These are phyloP conservation scores for Chloroclystis v-ata DNA, from an alignment of 2,888 invertebrate genomes.

Conservation along the genomic window DNA sequence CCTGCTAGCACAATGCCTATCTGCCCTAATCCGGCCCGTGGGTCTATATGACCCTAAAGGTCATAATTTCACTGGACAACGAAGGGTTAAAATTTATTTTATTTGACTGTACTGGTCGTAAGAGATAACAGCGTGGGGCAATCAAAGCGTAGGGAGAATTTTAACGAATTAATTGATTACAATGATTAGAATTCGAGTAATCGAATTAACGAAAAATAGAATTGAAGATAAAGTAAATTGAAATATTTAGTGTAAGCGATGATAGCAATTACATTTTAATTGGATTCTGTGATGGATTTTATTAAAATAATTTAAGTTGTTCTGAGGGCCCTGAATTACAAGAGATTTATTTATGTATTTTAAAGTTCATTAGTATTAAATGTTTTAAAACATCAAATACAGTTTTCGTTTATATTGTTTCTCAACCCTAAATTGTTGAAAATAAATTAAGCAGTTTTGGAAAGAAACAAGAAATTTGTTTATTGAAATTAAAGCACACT, in stretches of 20 bases:
- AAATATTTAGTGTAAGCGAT: slow-evolving; percentile 6
- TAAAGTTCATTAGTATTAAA: background rate
- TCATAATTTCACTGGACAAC: slow-evolving; percentile 56
- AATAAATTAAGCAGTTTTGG: too few species aligned
- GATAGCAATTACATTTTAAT: slow-evolving; percentile 12
- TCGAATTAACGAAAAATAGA: slow-evolving; percentile 5
- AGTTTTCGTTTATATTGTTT: too few species aligned
- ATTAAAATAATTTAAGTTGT: slow-evolving; percentile 4
- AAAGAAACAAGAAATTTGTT: too few species aligned
- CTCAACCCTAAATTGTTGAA: too few species aligned
- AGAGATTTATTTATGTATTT: background rate
- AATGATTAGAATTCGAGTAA: slow-evolving; percentile 3
- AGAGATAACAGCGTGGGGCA: slow-evolving; percentile 45
- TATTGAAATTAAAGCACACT: too few species aligned
- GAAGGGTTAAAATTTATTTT: slow-evolving; percentile 70
- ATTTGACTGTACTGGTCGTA: slow-evolving; percentile 64
- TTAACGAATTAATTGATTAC: slow-evolving; percentile 20
- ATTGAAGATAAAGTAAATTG: slow-evolving; percentile 10
- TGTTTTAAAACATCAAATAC: too few species aligned
- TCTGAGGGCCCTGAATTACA: slow-evolving; percentile 1
- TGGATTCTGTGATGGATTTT: slow-evolving; percentile 6
- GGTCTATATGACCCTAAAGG: slow-evolving; percentile 47
- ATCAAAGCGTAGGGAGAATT: slow-evolving; percentile 12
- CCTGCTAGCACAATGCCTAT: slow-evolving; percentile 25
- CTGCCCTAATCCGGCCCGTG: slow-evolving; percentile 32